A percentile compares a stretch with the other conserved stretches of the same genome.
Evolutionary conservation across 2,888 invertebrate species (phyloP).

Genomic region (Ectropis crepuscularia): DNA sequence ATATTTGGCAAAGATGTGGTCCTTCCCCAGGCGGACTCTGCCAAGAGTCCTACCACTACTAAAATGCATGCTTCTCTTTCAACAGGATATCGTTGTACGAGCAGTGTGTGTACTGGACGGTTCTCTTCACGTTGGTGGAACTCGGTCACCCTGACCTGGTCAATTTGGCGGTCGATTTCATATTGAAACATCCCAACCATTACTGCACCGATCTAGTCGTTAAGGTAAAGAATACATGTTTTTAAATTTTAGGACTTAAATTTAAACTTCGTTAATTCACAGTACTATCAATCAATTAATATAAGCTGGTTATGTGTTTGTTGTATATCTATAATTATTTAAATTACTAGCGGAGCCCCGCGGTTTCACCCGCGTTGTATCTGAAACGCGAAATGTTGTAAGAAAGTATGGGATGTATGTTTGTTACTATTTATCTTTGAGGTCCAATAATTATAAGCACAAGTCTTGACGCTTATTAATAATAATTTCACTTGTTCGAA

Average conservation of each 20-base stretch:
- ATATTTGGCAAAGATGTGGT: too few species aligned
- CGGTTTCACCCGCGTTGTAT: too few species aligned
- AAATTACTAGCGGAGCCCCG: too few species aligned
- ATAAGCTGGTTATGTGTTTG: not conserved
- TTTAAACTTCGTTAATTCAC: not conserved
- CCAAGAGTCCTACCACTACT: not conserved
- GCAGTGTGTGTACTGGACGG: slow-evolving; percentile 76
- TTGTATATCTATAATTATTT: too few species aligned
- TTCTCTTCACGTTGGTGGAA: slow-evolving; percentile 71
- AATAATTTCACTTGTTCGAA: too few species aligned
- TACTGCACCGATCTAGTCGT: slow-evolving; percentile 75
- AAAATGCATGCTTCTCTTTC: not conserved
- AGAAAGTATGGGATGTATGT: too few species aligned
- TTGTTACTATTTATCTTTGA: too few species aligned
- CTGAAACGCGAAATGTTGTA: too few species aligned
- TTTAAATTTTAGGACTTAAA: not conserved
- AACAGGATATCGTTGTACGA: slow-evolving; percentile 77
- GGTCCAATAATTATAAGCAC: too few species aligned
- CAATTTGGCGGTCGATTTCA: slow-evolving; percentile 70
- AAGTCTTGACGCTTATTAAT: too few species aligned
- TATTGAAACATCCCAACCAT: slow-evolving; percentile 67
- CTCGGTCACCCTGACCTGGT: slow-evolving; percentile 71
- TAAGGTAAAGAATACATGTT: slow-evolving; percentile 56
- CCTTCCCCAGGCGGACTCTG: too few species aligned
- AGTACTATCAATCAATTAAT: not conserved